A percentile compares a stretch with the other conserved stretches of the same genome.
These are phyloP conservation scores for Proterorhinus semilunaris DNA, from an alignment of 2,113 vertebrate species.

Conservation along the genomic window DNA sequence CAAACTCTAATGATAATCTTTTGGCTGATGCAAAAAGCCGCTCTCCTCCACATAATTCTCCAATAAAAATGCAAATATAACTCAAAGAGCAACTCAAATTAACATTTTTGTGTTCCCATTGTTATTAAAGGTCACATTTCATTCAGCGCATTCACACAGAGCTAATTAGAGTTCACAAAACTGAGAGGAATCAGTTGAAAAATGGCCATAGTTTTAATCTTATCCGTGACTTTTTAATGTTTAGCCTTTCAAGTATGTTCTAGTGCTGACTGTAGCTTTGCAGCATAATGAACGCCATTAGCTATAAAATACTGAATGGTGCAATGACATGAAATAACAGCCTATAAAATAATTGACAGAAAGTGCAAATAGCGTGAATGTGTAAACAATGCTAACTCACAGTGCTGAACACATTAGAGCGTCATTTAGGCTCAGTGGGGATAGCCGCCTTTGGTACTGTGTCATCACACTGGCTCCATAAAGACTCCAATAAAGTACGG, in stretches of 20 bases:
- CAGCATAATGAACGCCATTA: background rate
- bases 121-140: slow-evolving; percentile 3
- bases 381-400: background rate
- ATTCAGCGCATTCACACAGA: slow-evolving; percentile 3
- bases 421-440: slow-evolving; percentile 15
- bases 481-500: slow-evolving; percentile 1
- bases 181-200: background rate
- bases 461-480: slow-evolving; percentile 22
- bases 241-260: background rate
- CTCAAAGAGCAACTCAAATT: background rate
- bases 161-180: slow-evolving; percentile 3
- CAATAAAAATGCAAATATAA: background rate
- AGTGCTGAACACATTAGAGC: slow-evolving; percentile 1
- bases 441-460: slow-evolving; percentile 11
- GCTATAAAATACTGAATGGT: background rate
- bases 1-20: background rate
- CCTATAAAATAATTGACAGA: background rate
- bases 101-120: slow-evolving; percentile 1
- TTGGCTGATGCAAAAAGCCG: background rate
- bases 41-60: background rate
- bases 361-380: slow-evolving; percentile 2
- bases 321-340: background rate
- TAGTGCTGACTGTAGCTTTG: background rate
- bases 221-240: background rate
- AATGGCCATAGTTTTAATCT: background rate